Evolutionary conservation across 2,113 vertebrate genomes (phyloP).

Genomic region (Melanocharis versteri): DNA sequence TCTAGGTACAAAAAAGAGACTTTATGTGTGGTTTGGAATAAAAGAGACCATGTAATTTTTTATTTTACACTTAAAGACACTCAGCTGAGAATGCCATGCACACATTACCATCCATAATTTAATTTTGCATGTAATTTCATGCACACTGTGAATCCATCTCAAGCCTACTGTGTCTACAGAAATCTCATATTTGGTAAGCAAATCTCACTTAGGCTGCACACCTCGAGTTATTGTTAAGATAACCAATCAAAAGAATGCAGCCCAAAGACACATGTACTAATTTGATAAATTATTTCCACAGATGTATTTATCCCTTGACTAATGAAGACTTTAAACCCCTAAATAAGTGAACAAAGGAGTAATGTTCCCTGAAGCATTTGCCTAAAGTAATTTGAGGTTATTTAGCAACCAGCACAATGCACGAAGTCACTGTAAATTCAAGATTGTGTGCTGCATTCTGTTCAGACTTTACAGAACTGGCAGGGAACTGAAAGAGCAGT

Average conservation of each 20-base stretch:
- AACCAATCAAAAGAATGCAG: constrained; percentile 12
- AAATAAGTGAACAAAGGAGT: not conserved
- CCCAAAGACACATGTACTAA: not conserved
- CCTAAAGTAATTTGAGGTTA: constrained; percentile 10
- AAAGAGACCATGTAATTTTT: constrained; percentile 38
- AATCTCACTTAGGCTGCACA: not conserved
- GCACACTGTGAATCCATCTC: constrained; percentile 43
- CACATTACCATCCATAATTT: constrained; percentile 46
- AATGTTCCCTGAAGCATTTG: constrained; percentile 1
- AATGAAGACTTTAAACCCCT: constrained; percentile 25
- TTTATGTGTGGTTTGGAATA: constrained; percentile 15
- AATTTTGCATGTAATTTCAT: constrained; percentile 60
- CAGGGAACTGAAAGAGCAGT: not conserved
- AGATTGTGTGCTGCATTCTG: not conserved
- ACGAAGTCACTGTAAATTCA: not conserved
- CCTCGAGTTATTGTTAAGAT: constrained; percentile 4
- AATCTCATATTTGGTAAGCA: constrained; percentile 19
- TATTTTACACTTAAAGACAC: constrained; percentile 37
- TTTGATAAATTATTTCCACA: constrained; percentile 38
- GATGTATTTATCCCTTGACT: constrained; percentile 27
- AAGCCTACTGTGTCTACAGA: constrained; percentile 15
- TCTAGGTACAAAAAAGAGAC: not conserved
- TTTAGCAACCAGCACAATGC: not conserved
- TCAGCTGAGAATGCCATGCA: constrained; percentile 16
- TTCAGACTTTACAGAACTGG: not conserved